Evolutionary conservation across 2,113 vertebrate genomes (phyloP), one percentile per base, ranked within the genome.

Genomic region (Rhea pennata): DNA sequence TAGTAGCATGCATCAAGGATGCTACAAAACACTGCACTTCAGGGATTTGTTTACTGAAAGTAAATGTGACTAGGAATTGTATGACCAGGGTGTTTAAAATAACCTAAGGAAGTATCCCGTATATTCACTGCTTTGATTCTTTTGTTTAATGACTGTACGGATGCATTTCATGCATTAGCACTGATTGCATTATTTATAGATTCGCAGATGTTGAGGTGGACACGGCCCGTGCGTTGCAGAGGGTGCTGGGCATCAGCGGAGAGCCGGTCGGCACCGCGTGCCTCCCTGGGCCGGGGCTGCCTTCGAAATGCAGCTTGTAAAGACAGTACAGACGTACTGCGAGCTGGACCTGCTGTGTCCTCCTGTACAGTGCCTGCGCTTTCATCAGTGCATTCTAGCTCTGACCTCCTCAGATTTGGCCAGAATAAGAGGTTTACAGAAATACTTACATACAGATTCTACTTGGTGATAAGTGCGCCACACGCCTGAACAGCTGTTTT

Each of bases 41-140:
- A n/a, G 64, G 33, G 15, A 17, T 64, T 71, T 65, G 40, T 16
- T n/a, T 50, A 16, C 42, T 58, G 58, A 42, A 16, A 4, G 4
- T 6, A 16, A 48, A 64, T 4, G 9, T 42, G 58, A 78, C 23
- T 6, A 20, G 66, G 36, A 69, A 39, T 33, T 39, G 62, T 16
- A 48, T 44, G 65, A 23, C 11, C 22, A 12, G 22, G 4, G 1
- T 6, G 48, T 29, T 36, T 56, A 2, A 48, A 62, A 31, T 36
- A 7, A 22, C 6, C 14, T 5, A 21, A 23, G 42, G 8, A 9
- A 29, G n/a, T 6, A 20, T 10, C 13, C 1, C 24, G n/a, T 48
- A 1, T 5, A 16, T 0, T 2, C 39, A 8, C 33, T 16, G 15
- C 27, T 26, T 23, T 2, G 0, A 15, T 48, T 33, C 3, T 53